Percentiles rank a stretch among this genome's conserved stretches.
Conservation (phyloP, 1,140 invertebrate species). For the Drosophila mojavensis region DNA sequence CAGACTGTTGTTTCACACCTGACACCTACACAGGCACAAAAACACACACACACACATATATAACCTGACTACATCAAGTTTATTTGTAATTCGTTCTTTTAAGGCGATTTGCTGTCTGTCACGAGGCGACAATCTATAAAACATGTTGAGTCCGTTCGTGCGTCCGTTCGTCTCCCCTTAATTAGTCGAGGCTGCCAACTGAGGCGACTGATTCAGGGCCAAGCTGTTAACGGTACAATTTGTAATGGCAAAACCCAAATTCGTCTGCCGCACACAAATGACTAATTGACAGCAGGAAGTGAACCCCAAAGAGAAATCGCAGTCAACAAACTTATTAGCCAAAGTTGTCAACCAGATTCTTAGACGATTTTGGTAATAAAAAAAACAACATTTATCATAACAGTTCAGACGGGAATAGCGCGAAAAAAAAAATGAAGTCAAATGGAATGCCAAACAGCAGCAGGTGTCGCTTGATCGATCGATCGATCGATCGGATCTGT, state of each 20-base stretch:
- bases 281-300: conserved; percentile 41
- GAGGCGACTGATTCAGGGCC: conserved; percentile 4
- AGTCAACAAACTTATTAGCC: conserved; percentile 14
- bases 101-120: conserved; percentile 72
- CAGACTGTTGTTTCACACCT: not conserved
- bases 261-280: conserved; percentile 23
- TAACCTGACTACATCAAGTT: conserved; percentile 39
- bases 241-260: conserved; percentile 30
- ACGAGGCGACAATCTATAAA: conserved; percentile 57
- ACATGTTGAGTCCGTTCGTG: conserved; percentile 39
- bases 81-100: conserved; percentile 49
- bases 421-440: not conserved
- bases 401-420: conserved; percentile 13
- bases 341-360: conserved; percentile 33
- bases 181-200: conserved; percentile 35
- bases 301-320: conserved; percentile 23
- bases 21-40: conserved; percentile 10
- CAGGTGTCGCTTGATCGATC: conserved; percentile 20
- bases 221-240: conserved; percentile 41
- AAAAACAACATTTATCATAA: conserved; percentile 20
- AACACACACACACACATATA: not conserved
- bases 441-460: conserved; percentile 67
- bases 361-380: conserved; percentile 57
- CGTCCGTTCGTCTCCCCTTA: conserved; percentile 29
- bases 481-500: conserved; percentile 31